These are phyloP conservation scores for Batillaria attramentaria DNA, from an alignment of 1,140 invertebrate species.

Conservation along the genomic window DNA sequence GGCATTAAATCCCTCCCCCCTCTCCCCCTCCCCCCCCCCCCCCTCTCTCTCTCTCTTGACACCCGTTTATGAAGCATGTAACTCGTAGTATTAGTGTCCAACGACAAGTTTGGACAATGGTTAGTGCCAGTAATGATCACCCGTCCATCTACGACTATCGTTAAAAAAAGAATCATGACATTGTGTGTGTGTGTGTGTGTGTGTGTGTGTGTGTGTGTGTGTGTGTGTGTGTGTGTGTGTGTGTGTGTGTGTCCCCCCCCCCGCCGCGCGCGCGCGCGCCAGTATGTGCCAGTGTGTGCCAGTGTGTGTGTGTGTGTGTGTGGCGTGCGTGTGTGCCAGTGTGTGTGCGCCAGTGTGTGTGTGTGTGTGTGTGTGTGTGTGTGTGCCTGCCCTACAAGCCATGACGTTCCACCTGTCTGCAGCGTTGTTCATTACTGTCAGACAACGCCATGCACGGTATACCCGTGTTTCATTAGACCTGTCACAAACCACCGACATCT, in stretches of 20 bases:
- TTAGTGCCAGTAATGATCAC: too few relatives aligned
- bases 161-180: too few relatives aligned
- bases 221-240: conserved; percentile 2
- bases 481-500: too few relatives aligned
- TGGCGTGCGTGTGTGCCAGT: conserved; percentile 1
- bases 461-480: too few relatives aligned
- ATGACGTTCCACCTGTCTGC: too few relatives aligned
- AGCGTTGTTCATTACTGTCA: too few relatives aligned
- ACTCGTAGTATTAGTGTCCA: too few relatives aligned
- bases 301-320: not conserved
- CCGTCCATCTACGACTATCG: too few relatives aligned
- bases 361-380: not conserved
- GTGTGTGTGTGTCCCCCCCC: not conserved
- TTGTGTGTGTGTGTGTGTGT: conserved; percentile 2
- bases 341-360: not conserved
- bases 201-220: not conserved
- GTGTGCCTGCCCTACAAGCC: too few relatives aligned
- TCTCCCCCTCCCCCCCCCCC: not conserved
- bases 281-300: not conserved
- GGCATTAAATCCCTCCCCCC: not conserved
- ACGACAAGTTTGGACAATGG: too few relatives aligned
- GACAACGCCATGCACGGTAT: too few relatives aligned
- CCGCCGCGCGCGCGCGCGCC: not conserved
- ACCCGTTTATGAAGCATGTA: not conserved
- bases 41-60: not conserved